Base-by-base conservation (phyloP, 2,888 invertebrate species). In the Drosophila borborema region DNA sequence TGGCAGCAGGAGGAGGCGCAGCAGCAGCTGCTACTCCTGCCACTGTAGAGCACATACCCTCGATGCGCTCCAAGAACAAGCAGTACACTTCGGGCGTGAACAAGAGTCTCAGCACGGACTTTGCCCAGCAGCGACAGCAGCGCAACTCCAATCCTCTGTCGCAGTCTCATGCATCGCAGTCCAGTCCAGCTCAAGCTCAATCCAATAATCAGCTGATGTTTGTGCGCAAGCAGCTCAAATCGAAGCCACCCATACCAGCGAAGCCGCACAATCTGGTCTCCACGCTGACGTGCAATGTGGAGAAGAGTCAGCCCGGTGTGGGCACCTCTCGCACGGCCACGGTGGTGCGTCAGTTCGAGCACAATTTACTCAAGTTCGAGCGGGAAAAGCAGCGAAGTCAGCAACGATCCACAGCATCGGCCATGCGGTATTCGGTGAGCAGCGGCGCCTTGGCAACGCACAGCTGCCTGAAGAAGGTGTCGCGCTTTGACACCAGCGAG, bases 301-400 rank as follows among this genome's bases (percentile, higher is more conserved):
- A 84, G 49, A 81, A 89, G 10, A 80, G 34, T 9, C 45, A 58
- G 9, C 61, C 31, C 20, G 16, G 45, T 3, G 31, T 48, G 31
- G 23, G 63, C 28, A 82, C 77, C 41, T 92, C 92, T 2, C 78
- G 92, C 10, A 92, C 92, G 2, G 93, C 93, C 16, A 92, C 92
- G 51, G 92, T 92, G 3, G 92, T 92, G n/a, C 91, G 92, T 2
- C 92, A 92, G 49, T 92, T 93, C 91, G 90, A 94, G 92, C 88
- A 94, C 80, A 95, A 95, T 91, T 89, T 95, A 38, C 95, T 95
- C 61, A 95, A 95, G 84, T 95, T 95, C 60, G 85, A 87, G 38
- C 72, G 62, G 23, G 89, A 86, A 91, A 20, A 94, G 62, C 90
- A 90, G 40, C 41, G 84, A 2, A n/a, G n/a, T 8, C 41, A 41